Conservation (phyloP, 2,113 vertebrate genomes). For the Eonycteris spelaea region DNA sequence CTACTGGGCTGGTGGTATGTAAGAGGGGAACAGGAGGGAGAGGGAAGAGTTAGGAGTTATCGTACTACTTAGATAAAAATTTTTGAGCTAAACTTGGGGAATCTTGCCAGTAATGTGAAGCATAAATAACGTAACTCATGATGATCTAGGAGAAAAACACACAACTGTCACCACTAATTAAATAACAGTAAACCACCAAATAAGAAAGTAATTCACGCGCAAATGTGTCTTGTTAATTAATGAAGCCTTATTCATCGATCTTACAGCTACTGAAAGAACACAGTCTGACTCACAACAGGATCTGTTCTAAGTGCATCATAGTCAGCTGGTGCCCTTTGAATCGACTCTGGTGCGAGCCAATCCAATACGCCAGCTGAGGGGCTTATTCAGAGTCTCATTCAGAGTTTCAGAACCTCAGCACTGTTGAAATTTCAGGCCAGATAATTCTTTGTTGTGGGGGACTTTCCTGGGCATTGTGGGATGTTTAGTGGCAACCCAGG, state of each 20-base stretch:
- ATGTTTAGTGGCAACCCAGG: no score
- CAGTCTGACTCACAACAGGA: neutral
- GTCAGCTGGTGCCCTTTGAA: neutral
- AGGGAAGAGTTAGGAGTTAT: neutral
- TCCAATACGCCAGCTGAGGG: no score
- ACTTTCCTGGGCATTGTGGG: no score
- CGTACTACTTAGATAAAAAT: neutral
- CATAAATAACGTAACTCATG: neutral
- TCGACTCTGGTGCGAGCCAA: neutral
- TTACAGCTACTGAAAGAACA: neutral
- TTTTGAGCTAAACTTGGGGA: neutral
- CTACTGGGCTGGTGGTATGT: rapidly evolving
- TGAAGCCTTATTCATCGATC: neutral
- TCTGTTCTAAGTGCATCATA: neutral
- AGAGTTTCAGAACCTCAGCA: neutral
- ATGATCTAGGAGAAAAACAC: neutral
- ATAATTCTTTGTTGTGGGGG: neutral
- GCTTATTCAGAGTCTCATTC: neutral
- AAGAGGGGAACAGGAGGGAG: rapidly evolving
- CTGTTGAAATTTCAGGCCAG: neutral
- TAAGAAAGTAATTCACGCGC: neutral
- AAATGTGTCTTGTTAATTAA: neutral
- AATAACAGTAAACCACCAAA: neutral
- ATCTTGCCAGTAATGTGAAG: neutral
- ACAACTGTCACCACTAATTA: neutral